Conservation (phyloP, 2,113 vertebrate genomes). For the Cephalophus harveyi region DNA sequence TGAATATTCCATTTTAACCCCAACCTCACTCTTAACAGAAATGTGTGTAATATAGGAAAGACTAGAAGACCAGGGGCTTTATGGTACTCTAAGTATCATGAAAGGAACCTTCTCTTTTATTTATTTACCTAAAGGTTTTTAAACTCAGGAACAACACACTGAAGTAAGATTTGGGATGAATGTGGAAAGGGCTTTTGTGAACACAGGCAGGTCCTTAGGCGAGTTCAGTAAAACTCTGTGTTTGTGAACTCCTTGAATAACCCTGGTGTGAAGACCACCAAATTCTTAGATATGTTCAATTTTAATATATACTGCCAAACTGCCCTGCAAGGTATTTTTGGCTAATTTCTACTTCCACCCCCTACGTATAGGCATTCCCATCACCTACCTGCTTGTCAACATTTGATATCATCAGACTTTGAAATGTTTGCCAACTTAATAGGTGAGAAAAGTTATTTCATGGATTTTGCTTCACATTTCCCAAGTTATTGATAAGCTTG, state of each 20-base stretch:
- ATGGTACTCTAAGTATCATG: not conserved
- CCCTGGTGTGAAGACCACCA: not conserved
- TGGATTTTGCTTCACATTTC: slow-evolving; percentile 7
- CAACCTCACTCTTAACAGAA: not conserved
- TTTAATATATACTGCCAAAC: not conserved
- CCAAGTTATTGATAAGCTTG: not conserved
- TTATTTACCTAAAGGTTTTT: not conserved
- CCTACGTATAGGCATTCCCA: not conserved
- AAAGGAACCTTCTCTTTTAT: not conserved
- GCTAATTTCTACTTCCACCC: not conserved
- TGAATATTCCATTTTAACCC: not conserved
- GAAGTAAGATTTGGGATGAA: not conserved
- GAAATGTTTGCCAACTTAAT: not conserved
- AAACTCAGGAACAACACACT: not conserved
- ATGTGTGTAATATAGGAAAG: not conserved
- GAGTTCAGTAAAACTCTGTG: not conserved
- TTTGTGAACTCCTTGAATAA: not conserved
- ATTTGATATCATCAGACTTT: not conserved
- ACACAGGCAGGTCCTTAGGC: too few species aligned
- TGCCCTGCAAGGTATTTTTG: not conserved
- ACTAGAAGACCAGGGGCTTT: not conserved
- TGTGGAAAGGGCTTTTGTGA: not conserved
- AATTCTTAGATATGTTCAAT: not conserved
- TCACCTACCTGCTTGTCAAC: not conserved
- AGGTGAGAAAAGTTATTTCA: not conserved